Evolutionary conservation across 1,140 invertebrate species (phyloP).

Genomic region (Hypsibius dujardini): DNA sequence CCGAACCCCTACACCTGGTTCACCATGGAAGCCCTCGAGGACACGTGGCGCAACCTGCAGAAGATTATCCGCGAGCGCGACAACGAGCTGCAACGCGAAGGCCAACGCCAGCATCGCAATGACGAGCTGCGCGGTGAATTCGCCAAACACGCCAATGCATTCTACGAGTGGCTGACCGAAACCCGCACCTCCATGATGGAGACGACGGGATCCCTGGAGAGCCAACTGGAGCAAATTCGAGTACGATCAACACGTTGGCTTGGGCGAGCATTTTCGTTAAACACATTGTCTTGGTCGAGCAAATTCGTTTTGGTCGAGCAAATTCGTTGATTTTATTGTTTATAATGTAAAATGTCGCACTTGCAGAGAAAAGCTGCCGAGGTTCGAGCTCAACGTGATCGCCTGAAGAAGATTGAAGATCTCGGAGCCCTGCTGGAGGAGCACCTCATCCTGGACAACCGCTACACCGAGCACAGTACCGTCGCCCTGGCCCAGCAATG

Average conservation of each 20-base stretch:
- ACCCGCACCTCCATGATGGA: slow-evolving; percentile 99
- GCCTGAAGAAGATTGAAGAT: slow-evolving; percentile 92
- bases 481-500: slow-evolving; percentile 94
- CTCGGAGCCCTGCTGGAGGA: slow-evolving; percentile 87
- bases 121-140: slow-evolving; percentile 94
- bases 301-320: too few relatives aligned
- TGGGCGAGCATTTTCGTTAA: too few relatives aligned
- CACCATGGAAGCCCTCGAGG: slow-evolving; percentile 97
- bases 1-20: slow-evolving; percentile 99
- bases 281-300: too few relatives aligned
- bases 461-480: slow-evolving; percentile 96
- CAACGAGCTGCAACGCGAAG: slow-evolving; percentile 81
- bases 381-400: slow-evolving; percentile 69
- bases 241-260: background rate
- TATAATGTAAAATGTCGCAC: background rate
- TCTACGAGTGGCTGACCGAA: slow-evolving; percentile 96
- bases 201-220: slow-evolving; percentile 86
- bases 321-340: too few relatives aligned
- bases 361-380: slow-evolving; percentile 75
- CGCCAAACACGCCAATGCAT: slow-evolving; percentile 90
- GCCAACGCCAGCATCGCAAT: slow-evolving; percentile 92
- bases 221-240: slow-evolving; percentile 57
- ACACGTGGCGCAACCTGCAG: slow-evolving; percentile 95
- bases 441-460: slow-evolving; percentile 90
- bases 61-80: slow-evolving; percentile 94